phyloP scores from a whole-genome alignment of 2,797 vertebrate genomes.

The Hyperoplus lanceolatus region DNA sequence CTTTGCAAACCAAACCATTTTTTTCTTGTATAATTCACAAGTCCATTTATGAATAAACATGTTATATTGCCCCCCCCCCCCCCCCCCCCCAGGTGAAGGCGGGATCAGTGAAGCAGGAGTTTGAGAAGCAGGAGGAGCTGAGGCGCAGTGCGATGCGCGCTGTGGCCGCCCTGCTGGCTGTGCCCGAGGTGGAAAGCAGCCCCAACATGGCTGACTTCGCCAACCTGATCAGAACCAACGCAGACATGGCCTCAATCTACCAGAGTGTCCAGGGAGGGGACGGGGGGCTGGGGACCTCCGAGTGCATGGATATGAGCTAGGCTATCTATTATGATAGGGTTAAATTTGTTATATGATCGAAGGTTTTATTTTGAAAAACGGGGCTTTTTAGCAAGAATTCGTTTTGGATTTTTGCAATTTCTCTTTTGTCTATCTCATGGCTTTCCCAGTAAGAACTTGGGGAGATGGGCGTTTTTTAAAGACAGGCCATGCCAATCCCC shows the following conservation, averaged over 20 bases:
- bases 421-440: too few species aligned
- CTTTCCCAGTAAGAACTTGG: too few species aligned
- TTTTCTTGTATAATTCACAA: too few species aligned
- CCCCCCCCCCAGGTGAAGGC: conserved; percentile 89
- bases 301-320: conserved; percentile 93
- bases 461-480: too few species aligned
- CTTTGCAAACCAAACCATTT: not conserved
- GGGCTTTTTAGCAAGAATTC: not conserved
- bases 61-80: not conserved
- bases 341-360: not conserved
- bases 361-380: conserved; percentile 13
- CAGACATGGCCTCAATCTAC: conserved; percentile 91
- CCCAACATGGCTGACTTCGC: conserved; percentile 93
- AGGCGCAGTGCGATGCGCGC: conserved; percentile 95
- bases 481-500: too few species aligned
- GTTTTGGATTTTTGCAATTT: too few species aligned
- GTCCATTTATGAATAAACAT: not conserved
- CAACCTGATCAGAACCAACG: conserved; percentile 90
- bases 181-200: conserved; percentile 92
- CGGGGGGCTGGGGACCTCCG: conserved; percentile 74
- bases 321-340: not conserved
- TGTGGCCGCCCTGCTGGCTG: conserved; percentile 92
- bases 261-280: conserved; percentile 93
- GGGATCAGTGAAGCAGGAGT: conserved; percentile 96
- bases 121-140: conserved; percentile 97